Percentiles rank a stretch among this genome's conserved stretches.
These are phyloP conservation scores for Tachypleus tridentatus DNA, from an alignment of 1,140 invertebrate genomes.

Conservation along the genomic window DNA sequence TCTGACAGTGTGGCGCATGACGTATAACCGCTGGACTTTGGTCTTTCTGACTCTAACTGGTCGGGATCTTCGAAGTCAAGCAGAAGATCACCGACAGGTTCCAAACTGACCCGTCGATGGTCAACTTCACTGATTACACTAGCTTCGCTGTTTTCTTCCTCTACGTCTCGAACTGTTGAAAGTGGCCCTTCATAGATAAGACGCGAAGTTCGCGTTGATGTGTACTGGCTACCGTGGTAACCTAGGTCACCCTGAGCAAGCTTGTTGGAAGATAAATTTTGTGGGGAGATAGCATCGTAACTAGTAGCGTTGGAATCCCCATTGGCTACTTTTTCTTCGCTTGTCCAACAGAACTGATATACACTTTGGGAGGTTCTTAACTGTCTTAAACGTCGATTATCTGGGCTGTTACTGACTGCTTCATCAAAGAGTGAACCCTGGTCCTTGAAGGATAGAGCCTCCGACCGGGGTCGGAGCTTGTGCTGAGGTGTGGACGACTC, in stretches of 20 bases:
- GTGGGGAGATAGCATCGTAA: no score
- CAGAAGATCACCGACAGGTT: constrained; percentile 4
- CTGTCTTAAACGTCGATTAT: no score
- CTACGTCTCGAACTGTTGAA: constrained; percentile 15
- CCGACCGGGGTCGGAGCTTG: neutral
- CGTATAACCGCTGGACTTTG: constrained; percentile 14
- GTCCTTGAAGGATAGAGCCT: no score
- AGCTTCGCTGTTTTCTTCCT: constrained; percentile 19
- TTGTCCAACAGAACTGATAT: no score
- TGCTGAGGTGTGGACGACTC: constrained; percentile 19
- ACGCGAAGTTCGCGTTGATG: constrained; percentile 3
- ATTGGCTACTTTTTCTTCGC: no score
- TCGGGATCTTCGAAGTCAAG: constrained; percentile 10
- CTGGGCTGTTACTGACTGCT: neutral
- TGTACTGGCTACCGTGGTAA: constrained; percentile 1
- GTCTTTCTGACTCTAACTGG: constrained; percentile 1
- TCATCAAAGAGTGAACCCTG: neutral
- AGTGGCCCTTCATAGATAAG: constrained; percentile 14
- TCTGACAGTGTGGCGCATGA: constrained; percentile 22
- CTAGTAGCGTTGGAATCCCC: no score
- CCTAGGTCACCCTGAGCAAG: no score
- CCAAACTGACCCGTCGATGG: neutral
- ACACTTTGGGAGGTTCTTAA: no score
- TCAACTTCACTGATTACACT: neutral
- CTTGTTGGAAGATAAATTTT: no score